Conservation (phyloP, 64 coral and sea anemone genomes). For the Stichodactyla mertensii region DNA sequence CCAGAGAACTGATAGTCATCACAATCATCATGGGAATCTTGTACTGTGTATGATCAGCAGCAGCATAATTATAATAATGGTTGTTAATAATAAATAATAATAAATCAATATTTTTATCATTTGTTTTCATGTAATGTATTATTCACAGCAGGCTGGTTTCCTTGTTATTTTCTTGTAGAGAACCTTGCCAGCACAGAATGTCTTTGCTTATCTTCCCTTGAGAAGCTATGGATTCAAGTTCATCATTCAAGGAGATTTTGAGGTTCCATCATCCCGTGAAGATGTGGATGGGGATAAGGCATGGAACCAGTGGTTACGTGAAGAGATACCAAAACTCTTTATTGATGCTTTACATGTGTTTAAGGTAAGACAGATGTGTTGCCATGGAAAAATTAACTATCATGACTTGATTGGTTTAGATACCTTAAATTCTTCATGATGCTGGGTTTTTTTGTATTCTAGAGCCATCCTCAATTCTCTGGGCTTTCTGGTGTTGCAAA, state of each 20-base stretch:
- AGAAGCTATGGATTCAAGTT: constrained; percentile 87
- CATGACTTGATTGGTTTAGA: neutral
- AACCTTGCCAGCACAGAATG: constrained; percentile 61
- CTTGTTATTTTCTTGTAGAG: neutral
- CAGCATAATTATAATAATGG: neutral
- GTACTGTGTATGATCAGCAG: neutral
- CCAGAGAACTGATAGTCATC: too few relatives aligned
- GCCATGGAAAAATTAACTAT: neutral
- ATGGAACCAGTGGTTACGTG: constrained; percentile 86
- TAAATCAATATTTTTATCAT: neutral
- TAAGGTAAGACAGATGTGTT: constrained; percentile 33
- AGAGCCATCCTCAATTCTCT: constrained; percentile 64
- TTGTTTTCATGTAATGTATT: neutral
- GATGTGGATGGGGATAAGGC: constrained; percentile 85
- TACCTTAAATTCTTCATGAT: neutral
- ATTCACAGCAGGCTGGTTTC: neutral
- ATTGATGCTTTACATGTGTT: constrained; percentile 75
- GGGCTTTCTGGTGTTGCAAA: constrained; percentile 51
- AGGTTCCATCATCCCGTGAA: constrained; percentile 88
- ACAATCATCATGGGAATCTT: too few relatives aligned
- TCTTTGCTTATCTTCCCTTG: constrained; percentile 88
- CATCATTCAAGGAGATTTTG: constrained; percentile 95
- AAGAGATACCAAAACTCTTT: constrained; percentile 78
- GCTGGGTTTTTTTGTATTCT: neutral
- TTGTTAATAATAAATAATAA: too few relatives aligned